Conservation (phyloP, 2,113 vertebrate genomes). For the Grus americana region DNA sequence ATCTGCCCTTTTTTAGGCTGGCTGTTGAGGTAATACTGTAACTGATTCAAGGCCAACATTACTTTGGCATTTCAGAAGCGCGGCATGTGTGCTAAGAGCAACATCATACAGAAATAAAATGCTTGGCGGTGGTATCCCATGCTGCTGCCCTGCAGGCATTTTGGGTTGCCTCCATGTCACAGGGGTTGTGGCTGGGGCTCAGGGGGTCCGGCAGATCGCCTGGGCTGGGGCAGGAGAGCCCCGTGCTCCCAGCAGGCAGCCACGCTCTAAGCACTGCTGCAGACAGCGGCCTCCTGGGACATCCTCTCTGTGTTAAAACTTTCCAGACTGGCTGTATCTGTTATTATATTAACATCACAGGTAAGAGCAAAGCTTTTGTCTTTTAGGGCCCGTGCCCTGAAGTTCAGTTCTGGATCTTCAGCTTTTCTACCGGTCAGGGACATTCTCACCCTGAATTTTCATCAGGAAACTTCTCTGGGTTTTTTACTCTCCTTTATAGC, state of each 20-base stretch:
- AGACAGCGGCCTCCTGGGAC: background rate
- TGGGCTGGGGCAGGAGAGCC: background rate
- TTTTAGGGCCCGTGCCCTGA: background rate
- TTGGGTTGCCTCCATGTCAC: accelerated
- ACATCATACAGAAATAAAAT: background rate
- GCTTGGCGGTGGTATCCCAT: background rate
- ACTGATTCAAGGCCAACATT: background rate
- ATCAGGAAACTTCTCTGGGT: background rate
- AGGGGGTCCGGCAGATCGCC: accelerated
- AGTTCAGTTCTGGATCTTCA: background rate
- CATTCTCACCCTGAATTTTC: background rate
- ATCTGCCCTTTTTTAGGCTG: background rate
- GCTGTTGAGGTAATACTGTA: background rate
- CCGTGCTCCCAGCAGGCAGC: background rate
- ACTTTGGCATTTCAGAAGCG: background rate
- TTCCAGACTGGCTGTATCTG: background rate
- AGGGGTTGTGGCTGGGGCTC: background rate
- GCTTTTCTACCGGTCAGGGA: background rate
- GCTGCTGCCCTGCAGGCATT: background rate
- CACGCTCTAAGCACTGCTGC: background rate
- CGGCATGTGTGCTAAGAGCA: background rate
- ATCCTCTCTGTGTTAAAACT: background rate
- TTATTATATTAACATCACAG: background rate
- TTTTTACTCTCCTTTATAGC: background rate
- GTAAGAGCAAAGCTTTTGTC: background rate